Conservation (phyloP, 2,888 invertebrate genomes). For the Mamestra brassicae region DNA sequence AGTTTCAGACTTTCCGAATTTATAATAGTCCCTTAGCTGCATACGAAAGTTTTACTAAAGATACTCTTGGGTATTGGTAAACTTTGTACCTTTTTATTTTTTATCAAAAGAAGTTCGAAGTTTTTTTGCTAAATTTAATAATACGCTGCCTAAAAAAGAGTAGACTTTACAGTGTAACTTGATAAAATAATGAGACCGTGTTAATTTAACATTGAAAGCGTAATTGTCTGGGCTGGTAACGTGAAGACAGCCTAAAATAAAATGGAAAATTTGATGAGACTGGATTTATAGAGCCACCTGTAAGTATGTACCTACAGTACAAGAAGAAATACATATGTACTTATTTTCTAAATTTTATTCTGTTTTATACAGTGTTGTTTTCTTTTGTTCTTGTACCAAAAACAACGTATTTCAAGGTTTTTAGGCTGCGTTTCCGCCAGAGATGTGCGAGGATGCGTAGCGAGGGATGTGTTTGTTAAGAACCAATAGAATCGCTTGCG, state of each 20-base stretch:
- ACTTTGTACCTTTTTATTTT: background rate
- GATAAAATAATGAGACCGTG: slow-evolving; percentile 7
- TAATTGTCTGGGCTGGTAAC: slow-evolving; percentile 15
- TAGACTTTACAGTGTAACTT: slow-evolving; percentile 1
- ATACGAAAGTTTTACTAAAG: slow-evolving; percentile 25
- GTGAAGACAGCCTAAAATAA: slow-evolving; percentile 6
- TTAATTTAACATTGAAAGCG: slow-evolving; percentile 17
- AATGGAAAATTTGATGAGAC: slow-evolving; percentile 7
- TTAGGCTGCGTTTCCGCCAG: too few species aligned
- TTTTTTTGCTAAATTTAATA: slow-evolving; percentile 3
- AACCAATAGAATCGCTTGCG: too few species aligned
- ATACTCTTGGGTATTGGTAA: slow-evolving; percentile 7
- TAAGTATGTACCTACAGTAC: background rate
- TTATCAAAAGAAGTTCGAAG: background rate
- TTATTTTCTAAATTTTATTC: too few species aligned
- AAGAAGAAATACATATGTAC: too few species aligned
- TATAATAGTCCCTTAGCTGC: slow-evolving; percentile 32
- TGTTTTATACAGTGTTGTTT: too few species aligned
- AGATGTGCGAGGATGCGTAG: too few species aligned
- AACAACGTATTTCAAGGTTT: too few species aligned
- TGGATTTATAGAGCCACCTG: background rate
- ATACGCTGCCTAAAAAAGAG: background rate
- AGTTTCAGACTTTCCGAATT: slow-evolving; percentile 47
- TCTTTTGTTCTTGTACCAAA: too few species aligned
- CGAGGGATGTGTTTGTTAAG: too few species aligned